phyloP scores from a whole-genome alignment of 2,113 vertebrate species.

The Sapayoa aenigma region DNA sequence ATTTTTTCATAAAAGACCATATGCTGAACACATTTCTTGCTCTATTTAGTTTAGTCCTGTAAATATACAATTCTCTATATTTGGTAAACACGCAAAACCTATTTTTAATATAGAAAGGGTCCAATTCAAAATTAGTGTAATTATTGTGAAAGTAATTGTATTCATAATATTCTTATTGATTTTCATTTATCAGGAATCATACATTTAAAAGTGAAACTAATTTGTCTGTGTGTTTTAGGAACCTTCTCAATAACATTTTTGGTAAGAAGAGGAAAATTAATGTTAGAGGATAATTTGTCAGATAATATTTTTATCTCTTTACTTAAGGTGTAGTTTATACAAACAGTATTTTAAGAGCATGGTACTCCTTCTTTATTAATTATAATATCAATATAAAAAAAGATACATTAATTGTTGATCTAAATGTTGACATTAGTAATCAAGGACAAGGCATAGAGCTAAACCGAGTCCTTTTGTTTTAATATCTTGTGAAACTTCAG shows the following conservation, averaged over 20 bases:
- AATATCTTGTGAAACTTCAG: background rate
- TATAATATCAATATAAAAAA: background rate
- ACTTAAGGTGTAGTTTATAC: background rate
- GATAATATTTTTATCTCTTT: background rate
- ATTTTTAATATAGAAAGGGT: background rate
- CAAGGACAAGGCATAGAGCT: background rate
- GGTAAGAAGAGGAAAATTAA: background rate
- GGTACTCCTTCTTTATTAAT: background rate
- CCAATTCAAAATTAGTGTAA: background rate
- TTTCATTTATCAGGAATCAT: background rate
- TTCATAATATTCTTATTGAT: background rate
- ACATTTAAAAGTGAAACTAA: conserved; percentile 6
- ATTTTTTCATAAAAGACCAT: conserved; percentile 20
- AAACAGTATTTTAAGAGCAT: background rate
- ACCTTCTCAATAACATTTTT: background rate
- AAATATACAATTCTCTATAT: background rate
- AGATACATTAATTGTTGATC: background rate
- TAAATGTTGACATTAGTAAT: background rate
- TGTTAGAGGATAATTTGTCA: background rate
- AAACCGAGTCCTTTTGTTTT: background rate
- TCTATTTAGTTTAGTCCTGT: background rate
- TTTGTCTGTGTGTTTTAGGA: background rate
- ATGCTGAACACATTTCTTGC: conserved; percentile 17
- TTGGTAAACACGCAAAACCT: background rate
- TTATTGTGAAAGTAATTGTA: background rate